Conservation (phyloP, 1,140 invertebrate genomes). For the Diorhabda carinulata region DNA sequence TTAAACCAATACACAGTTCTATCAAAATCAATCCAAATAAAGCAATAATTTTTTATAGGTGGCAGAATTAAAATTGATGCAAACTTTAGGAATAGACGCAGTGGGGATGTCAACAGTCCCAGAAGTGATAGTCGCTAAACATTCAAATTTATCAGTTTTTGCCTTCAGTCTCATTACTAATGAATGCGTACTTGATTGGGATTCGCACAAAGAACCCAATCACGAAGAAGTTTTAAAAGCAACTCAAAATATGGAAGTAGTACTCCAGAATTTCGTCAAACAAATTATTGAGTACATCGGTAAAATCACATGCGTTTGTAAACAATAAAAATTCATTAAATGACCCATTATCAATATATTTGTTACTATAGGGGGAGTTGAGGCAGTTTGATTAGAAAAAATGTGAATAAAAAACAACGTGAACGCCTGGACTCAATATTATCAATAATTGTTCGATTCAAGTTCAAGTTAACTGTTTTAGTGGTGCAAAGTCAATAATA, state of each 20-base stretch:
- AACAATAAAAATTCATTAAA: not conserved
- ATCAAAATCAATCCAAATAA: too few relatives aligned
- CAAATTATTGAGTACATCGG: conserved; percentile 47
- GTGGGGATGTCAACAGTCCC: conserved; percentile 90
- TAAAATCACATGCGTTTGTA: not conserved
- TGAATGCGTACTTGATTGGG: conserved; percentile 76
- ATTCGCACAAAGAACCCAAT: conserved; percentile 67
- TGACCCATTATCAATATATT: too few relatives aligned
- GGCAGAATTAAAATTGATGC: conserved; percentile 77
- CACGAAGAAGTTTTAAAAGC: conserved; percentile 87
- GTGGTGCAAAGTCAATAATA: too few relatives aligned
- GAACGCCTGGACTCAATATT: too few relatives aligned
- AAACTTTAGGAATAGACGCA: conserved; percentile 80
- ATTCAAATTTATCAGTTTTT: conserved; percentile 85
- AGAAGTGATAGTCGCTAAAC: conserved; percentile 82
- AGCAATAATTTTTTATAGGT: conserved; percentile 43
- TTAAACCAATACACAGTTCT: too few relatives aligned
- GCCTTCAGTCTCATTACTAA: conserved; percentile 91
- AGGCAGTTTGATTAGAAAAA: too few relatives aligned
- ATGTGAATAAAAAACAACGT: too few relatives aligned
- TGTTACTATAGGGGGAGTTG: too few relatives aligned
- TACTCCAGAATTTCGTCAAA: conserved; percentile 64
- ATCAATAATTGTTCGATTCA: too few relatives aligned
- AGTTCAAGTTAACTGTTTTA: too few relatives aligned
- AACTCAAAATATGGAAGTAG: conserved; percentile 62